Conservation (phyloP, 2,113 vertebrate species). For the Pteropus alecto region DNA sequence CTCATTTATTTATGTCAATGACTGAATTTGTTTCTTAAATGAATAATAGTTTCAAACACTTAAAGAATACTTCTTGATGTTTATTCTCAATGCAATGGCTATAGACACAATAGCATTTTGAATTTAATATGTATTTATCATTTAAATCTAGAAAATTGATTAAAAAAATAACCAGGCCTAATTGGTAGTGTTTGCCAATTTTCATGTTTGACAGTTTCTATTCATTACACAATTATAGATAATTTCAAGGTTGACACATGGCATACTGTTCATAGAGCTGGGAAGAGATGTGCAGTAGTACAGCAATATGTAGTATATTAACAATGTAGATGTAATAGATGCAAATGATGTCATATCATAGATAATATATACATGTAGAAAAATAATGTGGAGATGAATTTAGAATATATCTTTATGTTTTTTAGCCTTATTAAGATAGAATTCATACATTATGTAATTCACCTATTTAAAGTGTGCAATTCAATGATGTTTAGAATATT, state of each 20-base stretch:
- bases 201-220: background rate
- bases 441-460: background rate
- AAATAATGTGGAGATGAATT: background rate
- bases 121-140: background rate
- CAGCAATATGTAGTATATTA: background rate
- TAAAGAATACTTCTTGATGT: background rate
- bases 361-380: background rate
- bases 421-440: background rate
- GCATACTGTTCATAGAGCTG: background rate
- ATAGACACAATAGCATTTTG: background rate
- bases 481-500: background rate
- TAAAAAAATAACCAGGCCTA: background rate
- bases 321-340: background rate
- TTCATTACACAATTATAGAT: background rate
- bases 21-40: background rate
- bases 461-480: background rate
- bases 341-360: background rate
- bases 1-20: background rate
- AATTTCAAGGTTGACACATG: background rate
- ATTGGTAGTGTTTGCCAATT: background rate
- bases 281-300: background rate
- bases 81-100: background rate
- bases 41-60: background rate
- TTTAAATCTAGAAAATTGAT: background rate
- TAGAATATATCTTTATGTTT: background rate